Evolutionary conservation across 2,113 vertebrate genomes (phyloP), one percentile per base, ranked within the genome.

Genomic region (Solenodon paradoxus): DNA sequence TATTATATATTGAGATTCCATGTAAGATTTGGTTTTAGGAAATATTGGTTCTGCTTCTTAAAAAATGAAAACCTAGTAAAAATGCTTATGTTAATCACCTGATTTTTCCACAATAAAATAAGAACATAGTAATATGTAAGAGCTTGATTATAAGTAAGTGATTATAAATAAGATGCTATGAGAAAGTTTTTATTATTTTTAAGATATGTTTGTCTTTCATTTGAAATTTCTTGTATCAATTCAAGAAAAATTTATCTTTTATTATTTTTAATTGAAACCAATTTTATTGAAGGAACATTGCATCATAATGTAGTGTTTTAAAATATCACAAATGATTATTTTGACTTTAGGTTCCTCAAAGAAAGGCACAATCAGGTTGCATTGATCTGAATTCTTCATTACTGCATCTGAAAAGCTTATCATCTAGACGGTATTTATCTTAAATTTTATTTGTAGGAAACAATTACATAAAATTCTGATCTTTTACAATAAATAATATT

Each of bases 311-410:
- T 4, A 69, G 11, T 55, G 20, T 74, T 71, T 51, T 83, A 82
- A 47, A 55, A 89, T 71, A 35, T 63, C 10, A 83, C 49, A 87
- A 92, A 69, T 91, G 40, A 85, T 92, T 88, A 49, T 94, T 96
- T 95, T 96, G 75, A 97, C 83, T 94, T 97, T 98, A 99, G 99
- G 99, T 99, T 99, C 99, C 99, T 98, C 99, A 99, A 98, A 99
- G 99, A 96, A 99, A 98, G 98, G 98, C 98, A 97, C 99, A 99
- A 78, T 99, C 99, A 32, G 99, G 99, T 95, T 99, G 98, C 98
- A 99, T 99, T 99, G 99, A 99, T 98, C 98, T 99, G 97, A 99
- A 99, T 98, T 98, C 99, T 40, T 99, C 99, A 49, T 97, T 99
- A 97, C 96, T 99, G 80, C 98, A 98, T 90, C 98, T 99, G 98